Conservation (phyloP, 2,888 invertebrate species). For the Drosophila lacicola region DNA sequence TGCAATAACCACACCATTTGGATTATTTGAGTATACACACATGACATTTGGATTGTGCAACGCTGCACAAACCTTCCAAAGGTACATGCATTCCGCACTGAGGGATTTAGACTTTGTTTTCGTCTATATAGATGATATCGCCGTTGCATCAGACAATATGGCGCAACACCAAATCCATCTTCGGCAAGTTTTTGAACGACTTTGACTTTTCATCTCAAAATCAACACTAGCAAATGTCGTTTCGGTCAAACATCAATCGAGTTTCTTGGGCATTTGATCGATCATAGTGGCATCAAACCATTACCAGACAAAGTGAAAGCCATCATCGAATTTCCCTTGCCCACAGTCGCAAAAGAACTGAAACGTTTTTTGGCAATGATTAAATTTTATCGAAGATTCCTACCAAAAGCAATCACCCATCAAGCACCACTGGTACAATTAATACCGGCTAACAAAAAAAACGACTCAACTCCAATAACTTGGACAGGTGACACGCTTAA, state of each 20-base stretch:
- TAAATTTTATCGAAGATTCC: neutral
- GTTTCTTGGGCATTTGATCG: too few relatives aligned
- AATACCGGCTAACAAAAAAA: neutral
- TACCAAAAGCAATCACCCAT: neutral
- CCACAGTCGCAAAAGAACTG: too few relatives aligned
- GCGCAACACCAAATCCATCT: too few relatives aligned
- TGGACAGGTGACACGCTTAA: too few relatives aligned
- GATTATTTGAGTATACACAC: neutral
- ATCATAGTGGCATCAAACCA: too few relatives aligned
- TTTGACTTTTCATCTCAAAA: neutral
- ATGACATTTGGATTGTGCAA: neutral
- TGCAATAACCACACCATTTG: slow-evolving; percentile 1
- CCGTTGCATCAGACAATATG: neutral
- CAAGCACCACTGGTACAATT: neutral
- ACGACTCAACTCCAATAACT: neutral
- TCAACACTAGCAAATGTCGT: neutral
- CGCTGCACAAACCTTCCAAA: slow-evolving; percentile 1
- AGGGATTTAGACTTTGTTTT: neutral
- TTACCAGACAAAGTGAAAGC: too few relatives aligned
- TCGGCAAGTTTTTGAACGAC: neutral
- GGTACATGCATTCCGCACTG: neutral
- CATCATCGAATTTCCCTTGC: too few relatives aligned
- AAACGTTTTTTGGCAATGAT: too few relatives aligned
- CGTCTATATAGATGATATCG: neutral
- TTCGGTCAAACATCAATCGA: too few relatives aligned